Conservation (phyloP, 1,140 invertebrate genomes). For the Drosophila ficusphila region DNA sequence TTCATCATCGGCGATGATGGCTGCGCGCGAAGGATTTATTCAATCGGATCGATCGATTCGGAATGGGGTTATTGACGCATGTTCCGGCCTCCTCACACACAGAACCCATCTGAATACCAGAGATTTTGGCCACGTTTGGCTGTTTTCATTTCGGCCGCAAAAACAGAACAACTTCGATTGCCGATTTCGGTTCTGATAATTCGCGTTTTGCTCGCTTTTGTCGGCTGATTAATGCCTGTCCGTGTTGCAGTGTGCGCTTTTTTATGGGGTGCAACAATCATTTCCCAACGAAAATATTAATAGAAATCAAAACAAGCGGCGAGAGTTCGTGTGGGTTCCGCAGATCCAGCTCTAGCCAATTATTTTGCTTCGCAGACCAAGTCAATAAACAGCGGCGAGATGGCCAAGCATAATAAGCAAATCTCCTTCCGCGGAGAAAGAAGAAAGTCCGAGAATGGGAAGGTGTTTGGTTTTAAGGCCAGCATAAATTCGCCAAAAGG, state of each 20-base stretch:
- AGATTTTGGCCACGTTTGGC: conserved; percentile 36
- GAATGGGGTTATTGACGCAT: conserved; percentile 79
- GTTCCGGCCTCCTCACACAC: conserved; percentile 46
- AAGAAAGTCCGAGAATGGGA: conserved; percentile 48
- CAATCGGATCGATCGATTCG: conserved; percentile 40
- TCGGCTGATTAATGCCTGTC: conserved; percentile 73
- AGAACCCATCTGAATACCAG: conserved; percentile 2
- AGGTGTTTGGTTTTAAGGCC: conserved; percentile 32
- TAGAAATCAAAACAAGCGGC: conserved; percentile 73
- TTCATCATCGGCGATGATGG: conserved; percentile 41
- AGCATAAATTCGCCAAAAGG: conserved; percentile 45
- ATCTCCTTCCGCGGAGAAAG: conserved; percentile 35
- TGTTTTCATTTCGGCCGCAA: conserved; percentile 54
- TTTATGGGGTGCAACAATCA: conserved; percentile 75
- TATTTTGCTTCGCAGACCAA: conserved; percentile 56
- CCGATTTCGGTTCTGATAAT: conserved; percentile 11
- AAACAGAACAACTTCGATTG: conserved; percentile 63
- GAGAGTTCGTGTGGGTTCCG: conserved; percentile 57
- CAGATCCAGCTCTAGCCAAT: conserved; percentile 4
- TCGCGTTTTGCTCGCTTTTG: conserved; percentile 6
- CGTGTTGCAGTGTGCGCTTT: conserved; percentile 36
- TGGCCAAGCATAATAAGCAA: conserved; percentile 55
- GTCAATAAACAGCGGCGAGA: conserved; percentile 64
- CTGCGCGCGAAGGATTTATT: conserved; percentile 43
- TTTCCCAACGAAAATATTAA: conserved; percentile 78